Percentiles rank a stretch among this genome's conserved stretches.
phyloP scores from a whole-genome alignment of 1,140 invertebrate genomes.

The Condylostylus longicornis region DNA sequence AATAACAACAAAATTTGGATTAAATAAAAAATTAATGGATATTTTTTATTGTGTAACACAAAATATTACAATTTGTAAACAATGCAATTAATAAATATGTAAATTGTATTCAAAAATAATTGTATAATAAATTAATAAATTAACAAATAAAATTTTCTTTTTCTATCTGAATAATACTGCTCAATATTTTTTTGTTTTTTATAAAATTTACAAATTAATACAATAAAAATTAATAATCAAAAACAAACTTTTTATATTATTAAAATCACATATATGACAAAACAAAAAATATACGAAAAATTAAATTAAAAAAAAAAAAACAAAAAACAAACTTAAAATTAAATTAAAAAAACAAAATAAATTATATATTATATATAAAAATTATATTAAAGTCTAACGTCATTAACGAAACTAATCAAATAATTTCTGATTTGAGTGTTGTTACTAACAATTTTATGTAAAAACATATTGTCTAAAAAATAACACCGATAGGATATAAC shows the following conservation, averaged over 20 bases:
- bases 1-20: neutral
- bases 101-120: too few relatives aligned
- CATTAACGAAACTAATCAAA: slow-evolving; percentile 25
- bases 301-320: neutral
- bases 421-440: slow-evolving; percentile 25
- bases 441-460: slow-evolving; percentile 32
- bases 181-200: neutral
- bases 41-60: neutral
- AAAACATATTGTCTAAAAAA: too few relatives aligned
- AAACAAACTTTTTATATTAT: too few relatives aligned
- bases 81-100: too few relatives aligned
- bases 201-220: too few relatives aligned
- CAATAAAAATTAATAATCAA: too few relatives aligned
- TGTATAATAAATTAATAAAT: slow-evolving; percentile 22
- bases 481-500: too few relatives aligned
- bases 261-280: neutral
- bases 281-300: neutral
- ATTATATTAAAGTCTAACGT: slow-evolving; percentile 14
- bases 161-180: neutral
- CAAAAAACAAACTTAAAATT: too few relatives aligned
- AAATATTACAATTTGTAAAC: neutral
- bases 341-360: too few relatives aligned
- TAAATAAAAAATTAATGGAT: neutral
- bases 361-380: neutral
- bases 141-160: neutral